Conservation (phyloP, 2,888 invertebrate genomes). For the Rapana venosa region DNA sequence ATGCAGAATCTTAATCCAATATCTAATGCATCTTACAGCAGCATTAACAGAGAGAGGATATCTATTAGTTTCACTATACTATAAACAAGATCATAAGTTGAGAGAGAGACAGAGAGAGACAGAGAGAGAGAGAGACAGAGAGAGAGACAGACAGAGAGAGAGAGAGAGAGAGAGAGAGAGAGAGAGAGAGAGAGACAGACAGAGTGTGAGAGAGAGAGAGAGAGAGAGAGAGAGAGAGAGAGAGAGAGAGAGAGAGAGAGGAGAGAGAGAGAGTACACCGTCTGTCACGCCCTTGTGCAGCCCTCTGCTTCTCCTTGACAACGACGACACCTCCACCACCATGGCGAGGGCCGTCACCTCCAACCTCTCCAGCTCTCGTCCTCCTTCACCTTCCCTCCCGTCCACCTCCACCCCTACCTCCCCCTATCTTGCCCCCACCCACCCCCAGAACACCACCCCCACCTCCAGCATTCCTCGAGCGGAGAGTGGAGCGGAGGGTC, state of each 20-base stretch:
- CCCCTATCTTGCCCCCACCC: background rate
- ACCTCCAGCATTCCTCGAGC: background rate
- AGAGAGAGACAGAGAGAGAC: background rate
- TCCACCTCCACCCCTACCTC: background rate
- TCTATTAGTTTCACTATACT: too few relatives aligned
- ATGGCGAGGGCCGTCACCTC: background rate
- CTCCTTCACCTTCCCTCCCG: background rate
- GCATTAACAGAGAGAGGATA: too few relatives aligned
- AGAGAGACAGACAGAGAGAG: background rate
- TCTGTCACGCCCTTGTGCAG: background rate
- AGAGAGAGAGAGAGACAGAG: background rate
- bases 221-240: background rate
- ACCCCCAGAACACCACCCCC: background rate
- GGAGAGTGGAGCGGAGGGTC: background rate
- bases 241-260: background rate
- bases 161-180: background rate
- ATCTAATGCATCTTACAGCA: too few relatives aligned
- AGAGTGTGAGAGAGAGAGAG: background rate
- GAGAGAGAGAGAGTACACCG: background rate
- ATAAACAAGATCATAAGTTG: too few relatives aligned
- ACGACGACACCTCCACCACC: background rate
- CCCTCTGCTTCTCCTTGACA: background rate
- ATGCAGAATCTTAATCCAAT: too few relatives aligned
- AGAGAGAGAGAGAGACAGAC: background rate
- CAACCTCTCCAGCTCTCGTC: background rate